These are phyloP conservation scores for Oenanthe oenanthe DNA, from an alignment of 2,113 vertebrate genomes.

Conservation along the genomic window DNA sequence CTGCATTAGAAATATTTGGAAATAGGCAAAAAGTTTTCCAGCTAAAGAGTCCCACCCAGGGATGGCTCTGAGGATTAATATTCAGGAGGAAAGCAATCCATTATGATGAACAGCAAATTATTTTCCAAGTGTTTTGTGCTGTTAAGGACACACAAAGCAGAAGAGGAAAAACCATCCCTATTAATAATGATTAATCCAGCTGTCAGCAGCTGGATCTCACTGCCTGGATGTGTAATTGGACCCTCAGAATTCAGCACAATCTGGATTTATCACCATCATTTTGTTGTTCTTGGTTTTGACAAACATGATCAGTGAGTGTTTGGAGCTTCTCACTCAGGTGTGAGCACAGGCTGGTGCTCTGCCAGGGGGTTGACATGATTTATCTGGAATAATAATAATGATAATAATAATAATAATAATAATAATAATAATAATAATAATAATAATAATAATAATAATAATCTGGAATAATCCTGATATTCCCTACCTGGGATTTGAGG, in stretches of 20 bases:
- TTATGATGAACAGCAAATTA: slow-evolving; percentile 27
- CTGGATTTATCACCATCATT: not conserved
- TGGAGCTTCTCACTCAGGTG: not conserved
- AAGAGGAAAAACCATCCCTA: slow-evolving; percentile 55
- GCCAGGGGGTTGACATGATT: not conserved
- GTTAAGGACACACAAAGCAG: slow-evolving; percentile 54
- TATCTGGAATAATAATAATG: not conserved
- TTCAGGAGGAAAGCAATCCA: slow-evolving; percentile 55
- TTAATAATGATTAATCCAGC: slow-evolving; percentile 71
- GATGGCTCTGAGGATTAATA: not conserved
- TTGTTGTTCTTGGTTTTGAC: not conserved
- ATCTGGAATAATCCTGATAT: not conserved
- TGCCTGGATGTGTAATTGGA: not conserved
- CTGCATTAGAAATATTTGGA: not conserved
- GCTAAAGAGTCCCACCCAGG: not conserved
- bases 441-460: too few species aligned
- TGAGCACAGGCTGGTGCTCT: not conserved
- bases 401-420: too few species aligned
- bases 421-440: too few species aligned
- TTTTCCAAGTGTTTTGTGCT: slow-evolving; percentile 60
- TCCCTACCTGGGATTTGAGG: not conserved
- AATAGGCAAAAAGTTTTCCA: not conserved
- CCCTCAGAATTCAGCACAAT: not conserved
- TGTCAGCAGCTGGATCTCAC: not conserved
- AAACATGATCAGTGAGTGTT: fast-evolving